phyloP scores from a whole-genome alignment of 2,888 invertebrate species.

The Pimpla rufipes region DNA sequence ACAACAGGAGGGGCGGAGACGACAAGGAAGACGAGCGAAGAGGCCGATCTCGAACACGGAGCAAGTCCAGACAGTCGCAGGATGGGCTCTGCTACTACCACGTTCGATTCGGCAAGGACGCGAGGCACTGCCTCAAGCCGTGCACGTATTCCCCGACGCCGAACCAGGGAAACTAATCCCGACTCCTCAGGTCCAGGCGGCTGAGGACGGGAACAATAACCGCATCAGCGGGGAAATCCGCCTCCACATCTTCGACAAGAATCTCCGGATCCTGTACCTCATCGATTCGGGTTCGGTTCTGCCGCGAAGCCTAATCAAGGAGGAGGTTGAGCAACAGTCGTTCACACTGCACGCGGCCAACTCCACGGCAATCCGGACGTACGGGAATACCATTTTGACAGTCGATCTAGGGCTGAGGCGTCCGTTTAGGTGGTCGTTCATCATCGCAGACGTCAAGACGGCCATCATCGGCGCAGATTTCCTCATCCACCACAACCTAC shows the following conservation, averaged over 20 bases:
- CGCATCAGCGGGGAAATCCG: constrained; percentile 22
- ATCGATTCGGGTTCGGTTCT: constrained; percentile 59
- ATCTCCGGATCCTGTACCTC: constrained; percentile 19
- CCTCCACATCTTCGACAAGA: constrained; percentile 38
- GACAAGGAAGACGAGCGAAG: not conserved
- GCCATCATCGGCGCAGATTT: constrained; percentile 68
- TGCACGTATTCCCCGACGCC: constrained; percentile 4
- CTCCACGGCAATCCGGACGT: constrained; percentile 55
- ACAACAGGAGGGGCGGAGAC: not conserved
- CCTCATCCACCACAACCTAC: constrained; percentile 42
- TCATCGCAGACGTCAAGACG: constrained; percentile 58
- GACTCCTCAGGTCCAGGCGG: constrained; percentile 31
- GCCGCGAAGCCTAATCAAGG: constrained; percentile 20
- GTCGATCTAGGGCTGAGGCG: constrained; percentile 58
- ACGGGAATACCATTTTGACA: constrained; percentile 45
- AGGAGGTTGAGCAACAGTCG: not conserved
- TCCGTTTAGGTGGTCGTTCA: constrained; percentile 58
- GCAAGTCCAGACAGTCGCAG: not conserved
- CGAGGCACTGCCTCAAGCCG: constrained; percentile 1
- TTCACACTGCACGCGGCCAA: constrained; percentile 62
- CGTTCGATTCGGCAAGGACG: constrained; percentile 7
- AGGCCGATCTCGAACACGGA: constrained; percentile 28
- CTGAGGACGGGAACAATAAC: constrained; percentile 12
- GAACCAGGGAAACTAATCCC: constrained; percentile 34
- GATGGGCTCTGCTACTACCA: constrained; percentile 53